Conservation (phyloP, 2,888 invertebrate species). For the Drosophila acutilabella region DNA sequence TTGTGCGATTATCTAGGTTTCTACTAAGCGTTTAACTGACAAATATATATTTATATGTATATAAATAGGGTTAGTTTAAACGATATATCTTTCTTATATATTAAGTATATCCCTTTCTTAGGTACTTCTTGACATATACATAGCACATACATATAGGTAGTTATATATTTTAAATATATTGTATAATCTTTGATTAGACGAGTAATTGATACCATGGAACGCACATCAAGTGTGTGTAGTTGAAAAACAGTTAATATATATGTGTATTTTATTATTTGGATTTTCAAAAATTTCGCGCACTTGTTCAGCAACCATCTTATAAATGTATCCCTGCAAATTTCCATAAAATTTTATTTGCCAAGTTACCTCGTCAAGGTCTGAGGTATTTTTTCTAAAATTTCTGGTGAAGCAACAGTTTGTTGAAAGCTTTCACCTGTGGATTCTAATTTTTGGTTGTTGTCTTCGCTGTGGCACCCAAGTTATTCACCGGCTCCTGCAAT, state of each 20-base stretch:
- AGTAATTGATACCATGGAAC: slow-evolving; percentile 52
- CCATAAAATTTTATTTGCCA: slow-evolving; percentile 43
- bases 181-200: slow-evolving; percentile 23
- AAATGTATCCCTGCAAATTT: slow-evolving; percentile 69
- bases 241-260: slow-evolving; percentile 2
- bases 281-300: slow-evolving; percentile 27
- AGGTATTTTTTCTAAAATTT: slow-evolving; percentile 3
- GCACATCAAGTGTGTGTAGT: slow-evolving; percentile 34
- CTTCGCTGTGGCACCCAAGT: slow-evolving; percentile 61
- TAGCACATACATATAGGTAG: slow-evolving; percentile 35
- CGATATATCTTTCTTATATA: slow-evolving; percentile 7
- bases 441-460: slow-evolving; percentile 57
- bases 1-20: slow-evolving; percentile 14
- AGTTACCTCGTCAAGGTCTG: background rate
- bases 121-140: slow-evolving; percentile 55
- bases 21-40: slow-evolving; percentile 16
- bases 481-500: slow-evolving; percentile 81
- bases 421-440: slow-evolving; percentile 21
- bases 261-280: background rate
- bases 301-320: slow-evolving; percentile 48
- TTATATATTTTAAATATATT: slow-evolving; percentile 15
- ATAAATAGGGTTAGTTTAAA: background rate
- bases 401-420: slow-evolving; percentile 29
- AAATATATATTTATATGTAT: slow-evolving; percentile 14
- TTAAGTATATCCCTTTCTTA: slow-evolving; percentile 21